A percentile compares a stretch with the other conserved stretches of the same genome.
These are phyloP conservation scores for Sphaeridia pumilis DNA, from an alignment of 2,888 invertebrate species.

Conservation along the genomic window DNA sequence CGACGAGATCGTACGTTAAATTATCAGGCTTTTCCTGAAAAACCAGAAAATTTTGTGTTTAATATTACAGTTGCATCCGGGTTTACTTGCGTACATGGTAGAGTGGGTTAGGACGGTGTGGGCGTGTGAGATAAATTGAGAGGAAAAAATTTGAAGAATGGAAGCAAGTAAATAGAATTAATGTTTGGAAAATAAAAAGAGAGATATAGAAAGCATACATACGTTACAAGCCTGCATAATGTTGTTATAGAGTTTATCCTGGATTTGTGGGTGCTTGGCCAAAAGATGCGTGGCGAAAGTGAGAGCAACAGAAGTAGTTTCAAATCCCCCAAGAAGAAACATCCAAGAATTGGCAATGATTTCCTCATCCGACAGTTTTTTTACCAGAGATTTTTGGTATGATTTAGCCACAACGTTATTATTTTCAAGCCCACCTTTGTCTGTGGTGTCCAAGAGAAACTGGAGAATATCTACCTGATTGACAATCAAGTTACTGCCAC, in stretches of 20 bases:
- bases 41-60: neutral
- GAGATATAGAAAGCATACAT: neutral
- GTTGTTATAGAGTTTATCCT: constrained; percentile 27
- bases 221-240: neutral
- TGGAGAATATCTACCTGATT: neutral
- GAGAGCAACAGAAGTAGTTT: constrained; percentile 45
- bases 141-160: neutral
- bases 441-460: neutral
- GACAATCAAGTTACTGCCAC: neutral
- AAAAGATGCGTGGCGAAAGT: constrained; percentile 43
- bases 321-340: constrained; percentile 46
- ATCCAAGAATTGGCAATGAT: constrained; percentile 41
- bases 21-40: constrained; percentile 9
- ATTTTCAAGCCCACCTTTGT: constrained; percentile 2
- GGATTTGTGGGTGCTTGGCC: constrained; percentile 42
- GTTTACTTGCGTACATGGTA: no score
- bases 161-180: neutral
- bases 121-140: neutral
- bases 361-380: constrained; percentile 37
- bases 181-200: neutral
- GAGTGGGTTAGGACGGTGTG: neutral
- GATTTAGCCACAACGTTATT: no score
- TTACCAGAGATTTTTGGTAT: neutral
- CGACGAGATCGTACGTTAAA: constrained; percentile 38
- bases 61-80: neutral